Evolutionary conservation across 2,113 vertebrate genomes (phyloP), one percentile per base, ranked within the genome.

Genomic region (Capricornis sumatraensis): DNA sequence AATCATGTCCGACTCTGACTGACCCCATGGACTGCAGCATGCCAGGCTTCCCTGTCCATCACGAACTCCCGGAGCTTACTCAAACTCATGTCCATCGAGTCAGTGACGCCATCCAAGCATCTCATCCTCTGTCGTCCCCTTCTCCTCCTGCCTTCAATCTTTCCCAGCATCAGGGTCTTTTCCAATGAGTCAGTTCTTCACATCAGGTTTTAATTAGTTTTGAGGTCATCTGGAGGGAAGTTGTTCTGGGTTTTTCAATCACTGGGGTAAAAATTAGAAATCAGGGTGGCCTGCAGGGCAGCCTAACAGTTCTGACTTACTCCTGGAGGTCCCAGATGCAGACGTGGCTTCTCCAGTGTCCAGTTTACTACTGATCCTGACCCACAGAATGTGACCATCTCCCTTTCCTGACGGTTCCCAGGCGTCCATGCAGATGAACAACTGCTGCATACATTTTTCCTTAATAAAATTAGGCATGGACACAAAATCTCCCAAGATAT

Each of bases 401-500:
- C 57, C n/a, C 10, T 21, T 25, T 4, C 10, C 52, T 36, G n/a
- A 83, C 25, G 25, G 90, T 55, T 86, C 81, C 81, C 47, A 60
- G 76, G n/a, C 21, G 33, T 1, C 57, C n/a, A 21, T 0, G 28
- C 25, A 40, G 11, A 17, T 0, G 0, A 43, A 33, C 47, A 82
- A 85, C 7, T 7, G 21, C 50, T 10, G 33, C 33, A 78, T 62
- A 55, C 14, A 19, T 79, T 88, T 83, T 78, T 79, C 55, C 92
- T 94, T 94, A 28, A 87, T 90, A 89, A 92, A 94, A 88, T 78
- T 45, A 87, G 87, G 5, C 67, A 55, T 5, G 81, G 85, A 87
- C 95, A 90, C 81, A 92, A 84, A 96, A 94, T 87, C 89, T 81
- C 19, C 53, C 58, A n/a, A 87, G 57, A 82, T 45, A 82, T 76